Conservation (phyloP, 2,888 invertebrate genomes). For the Drosophila limbata region DNA sequence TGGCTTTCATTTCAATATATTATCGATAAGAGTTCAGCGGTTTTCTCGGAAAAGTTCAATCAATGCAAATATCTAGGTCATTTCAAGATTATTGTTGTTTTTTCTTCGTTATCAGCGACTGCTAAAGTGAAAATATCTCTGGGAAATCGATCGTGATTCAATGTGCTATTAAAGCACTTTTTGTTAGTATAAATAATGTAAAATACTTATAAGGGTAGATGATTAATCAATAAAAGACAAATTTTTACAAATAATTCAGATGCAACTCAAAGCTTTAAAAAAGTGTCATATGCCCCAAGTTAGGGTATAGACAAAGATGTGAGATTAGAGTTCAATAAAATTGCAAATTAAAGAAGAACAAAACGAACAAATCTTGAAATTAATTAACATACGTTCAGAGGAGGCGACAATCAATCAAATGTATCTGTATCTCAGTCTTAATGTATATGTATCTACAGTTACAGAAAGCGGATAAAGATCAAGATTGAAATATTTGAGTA, state of each 20-base stretch:
- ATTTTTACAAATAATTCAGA: neutral
- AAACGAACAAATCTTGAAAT: slow-evolving; percentile 26
- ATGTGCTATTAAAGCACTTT: neutral
- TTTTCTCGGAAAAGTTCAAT: slow-evolving; percentile 7
- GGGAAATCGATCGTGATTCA: neutral
- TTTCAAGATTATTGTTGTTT: neutral
- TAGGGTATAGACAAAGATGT: slow-evolving; percentile 8
- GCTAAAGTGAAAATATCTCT: neutral
- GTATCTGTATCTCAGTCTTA: neutral
- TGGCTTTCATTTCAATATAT: slow-evolving; percentile 8
- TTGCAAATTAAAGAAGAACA: slow-evolving; percentile 11
- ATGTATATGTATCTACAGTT: neutral
- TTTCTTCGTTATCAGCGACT: neutral
- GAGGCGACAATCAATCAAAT: slow-evolving; percentile 39
- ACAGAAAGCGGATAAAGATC: neutral
- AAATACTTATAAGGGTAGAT: neutral
- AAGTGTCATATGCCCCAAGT: slow-evolving; percentile 12
- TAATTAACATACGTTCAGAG: slow-evolving; percentile 43
- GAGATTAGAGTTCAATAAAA: slow-evolving; percentile 40
- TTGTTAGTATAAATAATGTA: neutral
- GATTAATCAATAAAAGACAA: neutral
- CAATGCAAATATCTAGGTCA: slow-evolving; percentile 18
- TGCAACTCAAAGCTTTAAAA: neutral
- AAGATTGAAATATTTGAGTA: neutral
- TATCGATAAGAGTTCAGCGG: slow-evolving; percentile 13